These are phyloP conservation scores for Penaeus indicus DNA, from an alignment of 1,140 invertebrate species.

Conservation along the genomic window DNA sequence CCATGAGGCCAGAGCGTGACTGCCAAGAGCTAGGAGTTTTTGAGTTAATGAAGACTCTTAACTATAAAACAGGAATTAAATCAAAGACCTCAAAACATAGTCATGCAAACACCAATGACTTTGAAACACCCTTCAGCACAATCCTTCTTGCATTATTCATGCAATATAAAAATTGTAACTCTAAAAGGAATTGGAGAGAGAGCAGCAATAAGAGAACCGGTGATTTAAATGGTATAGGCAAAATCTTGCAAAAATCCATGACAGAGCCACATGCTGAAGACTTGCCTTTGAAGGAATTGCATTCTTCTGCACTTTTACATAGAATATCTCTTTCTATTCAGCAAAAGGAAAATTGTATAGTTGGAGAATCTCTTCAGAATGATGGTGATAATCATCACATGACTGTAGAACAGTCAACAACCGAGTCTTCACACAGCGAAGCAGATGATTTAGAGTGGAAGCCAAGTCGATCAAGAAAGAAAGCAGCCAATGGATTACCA, in stretches of 20 bases:
- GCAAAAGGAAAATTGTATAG: background rate
- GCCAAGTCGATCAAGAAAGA: conserved; percentile 35
- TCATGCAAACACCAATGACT: background rate
- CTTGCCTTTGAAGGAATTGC: conserved; percentile 27
- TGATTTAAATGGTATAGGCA: conserved; percentile 20
- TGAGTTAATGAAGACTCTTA: conserved; percentile 50
- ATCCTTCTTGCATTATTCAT: conserved; percentile 34
- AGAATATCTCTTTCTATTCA: conserved; percentile 36
- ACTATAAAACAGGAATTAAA: conserved; percentile 9
- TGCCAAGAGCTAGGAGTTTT: conserved; percentile 25
- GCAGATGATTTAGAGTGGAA: conserved; percentile 46
- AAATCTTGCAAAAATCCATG: conserved; percentile 39
- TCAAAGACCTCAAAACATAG: too few relatives aligned
- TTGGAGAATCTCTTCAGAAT: background rate
- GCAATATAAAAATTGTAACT: conserved; percentile 12
- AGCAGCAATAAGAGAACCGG: background rate
- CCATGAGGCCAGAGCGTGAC: conserved; percentile 27
- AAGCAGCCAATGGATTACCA: conserved; percentile 17
- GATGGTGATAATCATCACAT: background rate
- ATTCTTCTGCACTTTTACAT: conserved; percentile 34
- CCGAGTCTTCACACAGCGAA: conserved; percentile 45
- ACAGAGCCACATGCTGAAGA: conserved; percentile 16
- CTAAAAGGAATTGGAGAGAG: background rate
- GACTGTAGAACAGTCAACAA: background rate
- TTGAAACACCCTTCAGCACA: conserved; percentile 40